Evolutionary conservation across 2,797 vertebrate genomes (phyloP).

Genomic region (Hylomyscus alleni): DNA sequence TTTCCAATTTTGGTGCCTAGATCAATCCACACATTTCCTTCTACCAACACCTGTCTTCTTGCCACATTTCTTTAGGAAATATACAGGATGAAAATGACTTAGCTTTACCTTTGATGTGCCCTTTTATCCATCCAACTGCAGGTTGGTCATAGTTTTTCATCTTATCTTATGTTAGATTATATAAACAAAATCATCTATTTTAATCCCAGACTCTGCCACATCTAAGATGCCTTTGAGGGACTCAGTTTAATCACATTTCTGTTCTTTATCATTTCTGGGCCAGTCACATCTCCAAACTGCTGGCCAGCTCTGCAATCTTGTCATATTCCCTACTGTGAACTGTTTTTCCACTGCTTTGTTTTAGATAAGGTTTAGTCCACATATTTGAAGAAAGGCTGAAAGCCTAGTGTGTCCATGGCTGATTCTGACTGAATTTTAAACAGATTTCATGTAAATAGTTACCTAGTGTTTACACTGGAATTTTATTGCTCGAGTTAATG

Average conservation of each 20-base stretch:
- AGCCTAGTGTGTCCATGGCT: constrained; percentile 72
- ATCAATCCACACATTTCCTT: background rate
- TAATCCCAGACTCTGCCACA: constrained; percentile 5
- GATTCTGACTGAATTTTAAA: constrained; percentile 77
- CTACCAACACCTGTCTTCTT: background rate
- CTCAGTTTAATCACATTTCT: constrained; percentile 58
- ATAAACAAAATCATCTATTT: constrained; percentile 45
- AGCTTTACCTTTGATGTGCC: constrained; percentile 24
- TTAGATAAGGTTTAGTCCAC: constrained; percentile 74
- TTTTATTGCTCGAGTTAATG: constrained; percentile 67
- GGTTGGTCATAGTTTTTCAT: constrained; percentile 20
- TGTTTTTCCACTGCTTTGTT: constrained; percentile 71
- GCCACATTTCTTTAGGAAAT: constrained; percentile 27
- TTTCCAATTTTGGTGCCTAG: background rate
- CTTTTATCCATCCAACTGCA: constrained; percentile 50
- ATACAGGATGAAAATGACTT: constrained; percentile 37
- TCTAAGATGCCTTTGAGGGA: constrained; percentile 63
- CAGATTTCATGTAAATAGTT: constrained; percentile 75
- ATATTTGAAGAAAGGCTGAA: constrained; percentile 65
- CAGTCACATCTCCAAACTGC: constrained; percentile 69
- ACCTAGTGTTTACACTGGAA: constrained; percentile 54
- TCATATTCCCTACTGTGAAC: constrained; percentile 27
- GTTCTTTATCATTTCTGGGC: constrained; percentile 23
- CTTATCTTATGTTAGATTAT: constrained; percentile 28
- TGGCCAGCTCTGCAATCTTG: constrained; percentile 49